phyloP scores from a whole-genome alignment of 2,113 vertebrate species.

The Rattus norvegicus region GRCr8 NC_086021.1:128205501-128206000 shows the following conservation, averaged over 20 bases:
- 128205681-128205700: slow-evolving; percentile 49
- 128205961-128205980: slow-evolving; percentile 41
- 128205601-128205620: neutral
- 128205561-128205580: neutral
- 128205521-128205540: neutral
- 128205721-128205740: neutral
- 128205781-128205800: neutral
- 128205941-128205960: neutral
- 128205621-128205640: slow-evolving; percentile 1
- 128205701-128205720: slow-evolving; percentile 40
- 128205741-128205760: neutral
- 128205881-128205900: neutral
- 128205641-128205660: slow-evolving; percentile 31
- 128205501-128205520: neutral
- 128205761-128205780: neutral
- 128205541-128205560: neutral
- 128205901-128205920: neutral
- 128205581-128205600: neutral
- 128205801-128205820: neutral
- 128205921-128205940: neutral
- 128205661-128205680: slow-evolving; percentile 31
- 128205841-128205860: slow-evolving; percentile 1
- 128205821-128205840: neutral
- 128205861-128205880: slow-evolving; percentile 13
- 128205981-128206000: slow-evolving; percentile 35